A percentile compares a stretch with the other conserved stretches of the same genome.
phyloP scores from a whole-genome alignment of 2,797 vertebrate genomes.

The Denticeps clupeoides region DNA sequence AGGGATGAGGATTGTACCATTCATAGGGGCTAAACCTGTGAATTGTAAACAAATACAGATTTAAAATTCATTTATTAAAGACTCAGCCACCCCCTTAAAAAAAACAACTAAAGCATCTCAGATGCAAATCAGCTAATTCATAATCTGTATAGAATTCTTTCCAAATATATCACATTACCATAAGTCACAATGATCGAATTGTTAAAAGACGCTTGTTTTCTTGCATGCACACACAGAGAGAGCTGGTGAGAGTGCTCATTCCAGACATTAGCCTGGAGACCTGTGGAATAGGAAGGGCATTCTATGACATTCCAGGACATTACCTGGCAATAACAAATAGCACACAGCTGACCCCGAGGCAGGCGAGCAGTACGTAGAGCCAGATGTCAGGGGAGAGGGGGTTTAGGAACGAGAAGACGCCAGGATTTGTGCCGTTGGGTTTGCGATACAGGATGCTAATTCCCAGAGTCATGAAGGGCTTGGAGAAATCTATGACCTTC shows the following conservation, averaged over 20 bases:
- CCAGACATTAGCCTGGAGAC: no score
- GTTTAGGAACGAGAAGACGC: constrained; percentile 57
- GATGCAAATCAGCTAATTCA: no score
- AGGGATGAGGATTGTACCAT: constrained; percentile 98
- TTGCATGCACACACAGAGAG: no score
- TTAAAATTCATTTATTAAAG: no score
- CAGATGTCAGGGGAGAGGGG: constrained; percentile 97
- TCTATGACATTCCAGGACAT: constrained; percentile 47
- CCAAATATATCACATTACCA: no score
- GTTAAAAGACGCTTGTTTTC: no score
- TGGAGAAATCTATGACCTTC: constrained; percentile 86
- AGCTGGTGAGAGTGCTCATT: not conserved
- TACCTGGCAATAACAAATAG: constrained; percentile 87
- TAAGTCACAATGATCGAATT: no score
- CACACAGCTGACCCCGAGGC: constrained; percentile 99
- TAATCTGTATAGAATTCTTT: no score
- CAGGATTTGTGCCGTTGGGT: constrained; percentile 53
- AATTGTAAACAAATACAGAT: constrained; percentile 59
- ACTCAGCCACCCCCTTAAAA: no score
- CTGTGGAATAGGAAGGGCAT: not conserved
- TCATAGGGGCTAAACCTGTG: constrained; percentile 97
- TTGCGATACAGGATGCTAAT: constrained; percentile 88
- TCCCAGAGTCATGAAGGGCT: constrained; percentile 85
- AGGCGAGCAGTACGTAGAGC: constrained; percentile 99
- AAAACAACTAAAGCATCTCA: no score